Conservation (phyloP, 2,888 invertebrate genomes). For the Cataglyphis livida region DNA sequence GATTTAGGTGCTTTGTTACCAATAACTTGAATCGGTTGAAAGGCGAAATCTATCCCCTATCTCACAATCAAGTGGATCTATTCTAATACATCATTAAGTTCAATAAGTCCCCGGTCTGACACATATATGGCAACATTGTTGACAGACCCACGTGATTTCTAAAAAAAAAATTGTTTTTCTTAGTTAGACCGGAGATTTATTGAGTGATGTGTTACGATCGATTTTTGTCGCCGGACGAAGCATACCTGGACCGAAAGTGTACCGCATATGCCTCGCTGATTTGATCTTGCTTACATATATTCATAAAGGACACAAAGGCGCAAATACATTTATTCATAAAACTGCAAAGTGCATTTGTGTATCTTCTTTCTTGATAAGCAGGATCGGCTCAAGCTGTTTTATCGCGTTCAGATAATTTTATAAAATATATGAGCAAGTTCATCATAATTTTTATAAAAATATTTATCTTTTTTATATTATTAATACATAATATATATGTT, state of each 20-base stretch:
- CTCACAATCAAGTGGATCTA: slow-evolving; percentile 14
- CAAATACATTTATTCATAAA: slow-evolving; percentile 73
- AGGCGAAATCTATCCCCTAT: not conserved
- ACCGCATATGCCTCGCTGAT: slow-evolving; percentile 9
- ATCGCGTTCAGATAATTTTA: not conserved
- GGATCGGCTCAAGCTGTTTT: not conserved
- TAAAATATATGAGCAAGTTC: not conserved
- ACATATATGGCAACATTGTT: too few species aligned
- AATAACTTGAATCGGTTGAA: not conserved
- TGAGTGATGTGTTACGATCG: not conserved
- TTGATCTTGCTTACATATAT: slow-evolving; percentile 64
- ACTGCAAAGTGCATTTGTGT: slow-evolving; percentile 32
- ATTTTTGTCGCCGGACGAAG: slow-evolving; percentile 52
- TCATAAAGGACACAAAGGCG: slow-evolving; percentile 61
- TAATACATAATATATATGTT: not conserved
- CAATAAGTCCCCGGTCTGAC: too few species aligned
- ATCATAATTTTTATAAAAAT: not conserved
- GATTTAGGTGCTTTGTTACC: slow-evolving; percentile 1
- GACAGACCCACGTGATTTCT: too few species aligned
- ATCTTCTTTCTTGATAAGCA: slow-evolving; percentile 20
- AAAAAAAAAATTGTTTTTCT: too few species aligned
- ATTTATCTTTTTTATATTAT: not conserved
- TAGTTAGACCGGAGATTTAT: too few species aligned
- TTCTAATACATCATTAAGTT: not conserved
- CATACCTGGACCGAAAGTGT: slow-evolving; percentile 49